Evolutionary conservation across 2,113 vertebrate species (phyloP).

Genomic region (Eudyptes chrysolophus): DNA sequence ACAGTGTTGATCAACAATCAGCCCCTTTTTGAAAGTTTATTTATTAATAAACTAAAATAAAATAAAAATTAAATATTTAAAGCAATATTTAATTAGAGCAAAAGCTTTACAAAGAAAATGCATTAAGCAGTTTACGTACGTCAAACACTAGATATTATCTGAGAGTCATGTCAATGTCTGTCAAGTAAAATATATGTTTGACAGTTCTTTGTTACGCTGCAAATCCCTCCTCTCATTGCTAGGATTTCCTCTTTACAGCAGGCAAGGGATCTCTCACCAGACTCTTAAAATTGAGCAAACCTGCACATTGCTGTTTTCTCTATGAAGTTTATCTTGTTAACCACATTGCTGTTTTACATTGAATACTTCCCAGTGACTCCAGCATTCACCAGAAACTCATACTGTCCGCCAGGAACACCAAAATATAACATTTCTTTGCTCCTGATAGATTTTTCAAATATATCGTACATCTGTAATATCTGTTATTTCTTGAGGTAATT

Average conservation of each 20-base stretch:
- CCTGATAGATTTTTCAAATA: not conserved
- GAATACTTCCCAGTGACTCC: not conserved
- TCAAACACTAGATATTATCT: not conserved
- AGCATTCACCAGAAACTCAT: not conserved
- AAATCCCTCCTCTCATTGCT: not conserved
- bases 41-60: too few species aligned
- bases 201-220: not conserved
- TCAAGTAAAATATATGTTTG: not conserved
- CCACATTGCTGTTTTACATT: not conserved
- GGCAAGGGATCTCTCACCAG: not conserved
- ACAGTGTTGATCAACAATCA: not conserved
- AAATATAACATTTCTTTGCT: not conserved
- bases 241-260: not conserved
- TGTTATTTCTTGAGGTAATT: not conserved
- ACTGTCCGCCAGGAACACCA: not conserved
- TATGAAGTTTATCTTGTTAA: not conserved
- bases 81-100: not conserved
- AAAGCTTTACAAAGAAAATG: not conserved
- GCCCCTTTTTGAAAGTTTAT: not conserved
- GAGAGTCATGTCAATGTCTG: not conserved
- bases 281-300: not conserved
- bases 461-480: not conserved
- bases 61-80: too few species aligned
- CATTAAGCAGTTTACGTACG: not conserved
- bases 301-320: not conserved